A percentile compares a stretch with the other conserved stretches of the same genome.
phyloP scores from a whole-genome alignment of 2,888 invertebrate genomes.

The Hydroisotoma schaefferi region DNA sequence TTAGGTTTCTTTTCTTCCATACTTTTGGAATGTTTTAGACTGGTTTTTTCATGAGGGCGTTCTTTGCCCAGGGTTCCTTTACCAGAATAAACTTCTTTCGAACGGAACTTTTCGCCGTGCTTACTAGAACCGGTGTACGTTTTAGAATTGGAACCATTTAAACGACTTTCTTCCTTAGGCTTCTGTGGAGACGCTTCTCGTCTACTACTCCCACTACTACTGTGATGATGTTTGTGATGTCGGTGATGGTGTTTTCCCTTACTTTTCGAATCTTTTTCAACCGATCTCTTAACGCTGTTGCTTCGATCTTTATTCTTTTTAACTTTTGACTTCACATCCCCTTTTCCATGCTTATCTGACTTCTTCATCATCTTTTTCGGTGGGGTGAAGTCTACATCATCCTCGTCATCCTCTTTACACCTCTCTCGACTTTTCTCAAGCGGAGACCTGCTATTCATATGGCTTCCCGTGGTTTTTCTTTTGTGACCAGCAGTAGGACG shows the following conservation, averaged over 20 bases:
- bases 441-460: background rate
- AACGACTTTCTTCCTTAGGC: background rate
- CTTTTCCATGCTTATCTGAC: conserved; percentile 4
- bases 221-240: conserved; percentile 21
- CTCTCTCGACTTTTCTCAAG: background rate
- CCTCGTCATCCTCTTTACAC: conserved; percentile 10
- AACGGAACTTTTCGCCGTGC: background rate
- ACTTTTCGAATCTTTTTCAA: conserved; percentile 9
- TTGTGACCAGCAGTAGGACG: conserved; percentile 15
- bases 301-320: background rate
- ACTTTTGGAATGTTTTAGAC: conserved; percentile 59
- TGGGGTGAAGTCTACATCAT: conserved; percentile 11
- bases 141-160: background rate
- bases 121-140: background rate
- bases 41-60: background rate
- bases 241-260: conserved; percentile 21
- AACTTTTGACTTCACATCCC: background rate
- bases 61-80: background rate
- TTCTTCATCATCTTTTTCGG: conserved; percentile 13
- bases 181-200: conserved; percentile 3
- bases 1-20: conserved; percentile 61
- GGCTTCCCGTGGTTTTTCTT: conserved; percentile 12
- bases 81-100: background rate
- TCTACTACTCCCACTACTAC: conserved; percentile 2
- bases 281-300: background rate